These are phyloP conservation scores for Cartodere bifasciata DNA, from an alignment of 2,888 invertebrate species.

Conservation along the genomic window DNA sequence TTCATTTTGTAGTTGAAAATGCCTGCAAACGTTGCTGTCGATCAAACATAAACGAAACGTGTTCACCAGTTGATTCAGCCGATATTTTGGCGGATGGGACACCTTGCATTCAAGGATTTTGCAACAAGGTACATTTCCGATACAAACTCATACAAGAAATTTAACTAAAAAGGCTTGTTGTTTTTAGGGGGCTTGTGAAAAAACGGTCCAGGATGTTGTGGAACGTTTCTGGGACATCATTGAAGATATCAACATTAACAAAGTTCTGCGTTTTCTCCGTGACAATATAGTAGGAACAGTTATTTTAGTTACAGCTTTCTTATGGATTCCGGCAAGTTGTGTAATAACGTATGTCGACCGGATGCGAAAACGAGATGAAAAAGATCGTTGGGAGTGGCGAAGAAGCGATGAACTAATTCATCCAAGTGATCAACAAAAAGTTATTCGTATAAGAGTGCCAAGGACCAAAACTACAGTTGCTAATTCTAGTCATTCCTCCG, in stretches of 20 bases:
- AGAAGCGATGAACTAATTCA: constrained; percentile 58
- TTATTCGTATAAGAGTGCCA: constrained; percentile 48
- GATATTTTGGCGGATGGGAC: constrained; percentile 88
- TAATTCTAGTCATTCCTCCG: too few relatives aligned
- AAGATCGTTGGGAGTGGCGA: constrained; percentile 61
- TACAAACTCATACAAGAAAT: too few relatives aligned
- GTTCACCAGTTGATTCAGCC: constrained; percentile 77
- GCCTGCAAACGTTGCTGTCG: constrained; percentile 92
- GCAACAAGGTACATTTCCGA: constrained; percentile 64
- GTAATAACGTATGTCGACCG: constrained; percentile 75
- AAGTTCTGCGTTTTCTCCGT: constrained; percentile 74
- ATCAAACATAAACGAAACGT: constrained; percentile 81
- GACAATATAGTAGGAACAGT: constrained; percentile 93
- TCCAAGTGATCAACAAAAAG: constrained; percentile 56
- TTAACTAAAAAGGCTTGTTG: too few relatives aligned
- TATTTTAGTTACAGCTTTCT: constrained; percentile 75
- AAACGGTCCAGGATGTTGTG: constrained; percentile 88
- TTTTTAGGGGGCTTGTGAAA: constrained; percentile 79
- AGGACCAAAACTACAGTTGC: constrained; percentile 16
- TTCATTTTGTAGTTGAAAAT: constrained; percentile 66
- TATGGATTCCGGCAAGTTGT: constrained; percentile 93
- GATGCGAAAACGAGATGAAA: constrained; percentile 55
- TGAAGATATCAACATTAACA: constrained; percentile 90
- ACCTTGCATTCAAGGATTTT: constrained; percentile 93
- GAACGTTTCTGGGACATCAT: constrained; percentile 96